Base-by-base conservation (phyloP, 2,113 vertebrate genomes). In the Ceyx melanurus region DNA sequence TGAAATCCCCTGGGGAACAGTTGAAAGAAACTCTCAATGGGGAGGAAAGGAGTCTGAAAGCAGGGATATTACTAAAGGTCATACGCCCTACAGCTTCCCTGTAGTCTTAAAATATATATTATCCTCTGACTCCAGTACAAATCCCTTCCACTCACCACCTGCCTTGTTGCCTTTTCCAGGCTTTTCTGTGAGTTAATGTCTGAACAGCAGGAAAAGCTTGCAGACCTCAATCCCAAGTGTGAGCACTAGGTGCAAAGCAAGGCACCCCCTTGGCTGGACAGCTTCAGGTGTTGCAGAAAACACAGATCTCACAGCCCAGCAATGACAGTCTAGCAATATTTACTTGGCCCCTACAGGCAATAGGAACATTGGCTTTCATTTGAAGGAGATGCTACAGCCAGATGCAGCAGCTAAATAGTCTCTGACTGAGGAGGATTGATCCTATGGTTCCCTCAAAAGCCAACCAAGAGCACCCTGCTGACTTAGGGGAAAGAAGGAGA, bases 51-150 rank as follows among this genome's bases (percentile, higher is more conserved):
- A 95, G 46, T 74, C 89, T 93, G 92, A 94, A 93, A 91, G 82
- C 88, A 76, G 54, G 48, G 82, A 89, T 87, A 96, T 95, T 96
- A 92, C 80, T 68, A 91, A 94, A 95, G 91, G 87, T 95, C 80
- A 57, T 83, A 88, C 1, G 8, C 70, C 87, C 89, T 85, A 90
- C 84, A 91, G 80, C 78, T 95, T 91, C 89, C 91, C 87, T 78
- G 57, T 0, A 1, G 84, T 62, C 83, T 92, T 94, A 93, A 95
- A 96, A 90, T 87, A 91, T 11, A 57, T 89, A 92, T 86, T 89
- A 61, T 89, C 56, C 60, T 77, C 82, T 92, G 82, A 91, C 72
- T 88, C 35, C 57, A 77, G 79, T 25, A 91, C 26, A 93, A 92
- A 96, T 91, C 64, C 57, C 19, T 92, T 96, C 64, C 46, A 23